Conservation (phyloP, 2,888 invertebrate species). For the Drosophila subsilvestris region DNA sequence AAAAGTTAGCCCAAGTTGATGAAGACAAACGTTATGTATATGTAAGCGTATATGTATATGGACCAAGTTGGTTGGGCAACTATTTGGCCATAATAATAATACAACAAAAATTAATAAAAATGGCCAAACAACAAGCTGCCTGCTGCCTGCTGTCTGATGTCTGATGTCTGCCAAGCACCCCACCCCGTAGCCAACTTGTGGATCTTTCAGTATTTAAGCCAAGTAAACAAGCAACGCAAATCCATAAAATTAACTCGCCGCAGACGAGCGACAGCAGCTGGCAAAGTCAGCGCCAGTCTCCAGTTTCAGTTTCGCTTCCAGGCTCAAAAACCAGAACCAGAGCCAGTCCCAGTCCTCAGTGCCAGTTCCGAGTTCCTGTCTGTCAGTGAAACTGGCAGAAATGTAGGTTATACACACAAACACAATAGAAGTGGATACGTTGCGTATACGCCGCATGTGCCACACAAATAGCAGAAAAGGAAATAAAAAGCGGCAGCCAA, state of each 20-base stretch:
- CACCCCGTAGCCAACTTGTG: constrained; percentile 42
- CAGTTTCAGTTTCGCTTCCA: constrained; percentile 4
- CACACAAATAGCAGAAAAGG: constrained; percentile 40
- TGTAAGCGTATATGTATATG: not conserved
- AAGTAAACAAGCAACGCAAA: constrained; percentile 60
- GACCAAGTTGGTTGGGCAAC: constrained; percentile 20
- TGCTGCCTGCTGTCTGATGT: not conserved
- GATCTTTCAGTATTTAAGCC: constrained; percentile 56
- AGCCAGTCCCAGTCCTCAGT: constrained; percentile 37
- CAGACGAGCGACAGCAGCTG: constrained; percentile 45
- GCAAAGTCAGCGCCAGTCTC: constrained; percentile 22
- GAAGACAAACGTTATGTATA: constrained; percentile 48
- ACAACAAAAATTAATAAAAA: constrained; percentile 59
- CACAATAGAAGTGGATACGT: constrained; percentile 33
- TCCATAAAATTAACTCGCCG: constrained; percentile 63
- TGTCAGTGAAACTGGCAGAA: constrained; percentile 24
- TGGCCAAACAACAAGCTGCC: constrained; percentile 20
- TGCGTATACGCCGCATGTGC: constrained; percentile 65
- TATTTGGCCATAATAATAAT: constrained; percentile 30
- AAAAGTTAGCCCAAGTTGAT: constrained; percentile 48
- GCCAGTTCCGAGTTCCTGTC: constrained; percentile 15
- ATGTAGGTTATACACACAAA: constrained; percentile 58
- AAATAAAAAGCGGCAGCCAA: constrained; percentile 41
- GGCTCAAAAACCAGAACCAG: constrained; percentile 1
- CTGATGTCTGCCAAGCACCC: not conserved